These are phyloP conservation scores for Macropus fuliginosus DNA, from an alignment of 2,797 vertebrate genomes.

Conservation along the genomic window DNA sequence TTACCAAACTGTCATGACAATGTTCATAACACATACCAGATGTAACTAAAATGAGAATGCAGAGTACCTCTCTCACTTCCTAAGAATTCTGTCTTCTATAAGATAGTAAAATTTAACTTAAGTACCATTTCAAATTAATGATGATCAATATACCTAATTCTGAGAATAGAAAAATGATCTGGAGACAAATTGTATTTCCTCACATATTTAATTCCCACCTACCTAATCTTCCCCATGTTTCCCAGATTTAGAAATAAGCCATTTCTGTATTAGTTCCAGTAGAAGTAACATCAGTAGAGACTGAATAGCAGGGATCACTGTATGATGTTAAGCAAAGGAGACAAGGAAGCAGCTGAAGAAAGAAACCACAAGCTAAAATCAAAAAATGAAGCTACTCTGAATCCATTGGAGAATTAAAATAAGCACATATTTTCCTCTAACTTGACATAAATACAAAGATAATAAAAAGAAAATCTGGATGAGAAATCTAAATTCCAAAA, in stretches of 20 bases:
- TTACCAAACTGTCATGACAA: background rate
- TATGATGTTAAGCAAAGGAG: background rate
- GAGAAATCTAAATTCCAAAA: conserved; percentile 21
- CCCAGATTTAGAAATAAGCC: background rate
- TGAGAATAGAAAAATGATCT: background rate
- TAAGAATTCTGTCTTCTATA: background rate
- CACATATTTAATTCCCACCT: background rate
- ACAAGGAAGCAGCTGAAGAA: background rate
- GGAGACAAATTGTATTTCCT: background rate
- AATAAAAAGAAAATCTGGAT: background rate
- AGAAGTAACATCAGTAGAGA: background rate
- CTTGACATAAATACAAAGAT: background rate
- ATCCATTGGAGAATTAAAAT: background rate
- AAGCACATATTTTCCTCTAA: conserved; percentile 6
- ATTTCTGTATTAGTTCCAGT: conserved; percentile 14
- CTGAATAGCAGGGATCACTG: background rate
- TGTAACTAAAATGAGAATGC: background rate
- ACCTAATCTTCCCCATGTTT: background rate
- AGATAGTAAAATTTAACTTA: background rate
- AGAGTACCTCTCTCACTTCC: background rate
- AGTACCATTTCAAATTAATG: background rate
- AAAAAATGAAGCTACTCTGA: background rate
- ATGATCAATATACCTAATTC: conserved; percentile 1
- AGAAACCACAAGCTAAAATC: background rate
- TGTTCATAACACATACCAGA: conserved; percentile 5